Conservation (phyloP, 2,113 vertebrate genomes). For the Petromus typicus region DNA sequence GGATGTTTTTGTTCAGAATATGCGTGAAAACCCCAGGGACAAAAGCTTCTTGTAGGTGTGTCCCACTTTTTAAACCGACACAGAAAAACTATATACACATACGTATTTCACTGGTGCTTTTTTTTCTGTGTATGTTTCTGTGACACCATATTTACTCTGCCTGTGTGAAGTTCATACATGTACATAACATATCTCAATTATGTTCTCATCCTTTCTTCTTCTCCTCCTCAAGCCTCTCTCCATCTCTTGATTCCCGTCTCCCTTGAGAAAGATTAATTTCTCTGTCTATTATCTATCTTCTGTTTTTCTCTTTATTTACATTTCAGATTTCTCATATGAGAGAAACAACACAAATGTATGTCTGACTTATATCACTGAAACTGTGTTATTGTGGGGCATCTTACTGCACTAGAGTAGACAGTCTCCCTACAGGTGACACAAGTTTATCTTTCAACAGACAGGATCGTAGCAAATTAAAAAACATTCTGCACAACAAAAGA, state of each 20-base stretch:
- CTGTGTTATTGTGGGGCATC: background rate
- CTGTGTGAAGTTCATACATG: background rate
- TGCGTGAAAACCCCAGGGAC: slow-evolving; percentile 11
- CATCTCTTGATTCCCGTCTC: background rate
- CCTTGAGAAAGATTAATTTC: background rate
- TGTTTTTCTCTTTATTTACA: background rate
- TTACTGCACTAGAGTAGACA: too few species aligned
- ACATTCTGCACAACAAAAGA: background rate
- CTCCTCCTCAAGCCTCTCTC: background rate
- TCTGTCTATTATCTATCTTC: background rate
- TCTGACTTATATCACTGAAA: background rate
- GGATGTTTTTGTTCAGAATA: slow-evolving; percentile 11
- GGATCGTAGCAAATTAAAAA: background rate
- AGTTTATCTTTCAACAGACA: background rate
- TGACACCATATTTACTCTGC: background rate
- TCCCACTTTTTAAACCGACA: slow-evolving; percentile 40
- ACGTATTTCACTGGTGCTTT: background rate
- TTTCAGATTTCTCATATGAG: background rate
- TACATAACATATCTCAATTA: background rate
- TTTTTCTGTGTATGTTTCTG: background rate
- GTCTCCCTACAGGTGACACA: background rate
- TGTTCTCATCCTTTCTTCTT: background rate
- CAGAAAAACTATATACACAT: background rate
- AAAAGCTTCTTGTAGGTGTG: background rate
- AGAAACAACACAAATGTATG: background rate